These are phyloP conservation scores for Nasonia giraulti DNA, from an alignment of 1,140 invertebrate species.

Conservation along the genomic window DNA sequence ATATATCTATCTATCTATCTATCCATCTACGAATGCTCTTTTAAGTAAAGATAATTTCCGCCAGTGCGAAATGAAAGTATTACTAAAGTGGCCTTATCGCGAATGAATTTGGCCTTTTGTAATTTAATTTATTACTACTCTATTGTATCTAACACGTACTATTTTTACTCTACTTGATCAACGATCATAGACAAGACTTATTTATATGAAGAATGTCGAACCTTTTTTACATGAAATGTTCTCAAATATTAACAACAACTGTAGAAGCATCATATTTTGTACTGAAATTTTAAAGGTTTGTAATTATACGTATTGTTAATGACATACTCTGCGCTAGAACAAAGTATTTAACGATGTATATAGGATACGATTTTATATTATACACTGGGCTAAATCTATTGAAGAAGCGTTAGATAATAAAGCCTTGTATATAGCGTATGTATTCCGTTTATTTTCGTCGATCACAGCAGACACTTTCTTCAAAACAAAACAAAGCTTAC, in stretches of 20 bases:
- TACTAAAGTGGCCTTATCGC: slow-evolving; percentile 51
- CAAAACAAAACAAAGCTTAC: background rate
- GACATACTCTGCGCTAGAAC: background rate
- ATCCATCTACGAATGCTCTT: background rate
- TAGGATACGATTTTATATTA: slow-evolving; percentile 29
- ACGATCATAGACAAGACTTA: slow-evolving; percentile 39
- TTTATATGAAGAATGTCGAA: slow-evolving; percentile 25
- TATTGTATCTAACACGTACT: slow-evolving; percentile 14
- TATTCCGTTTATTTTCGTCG: background rate
- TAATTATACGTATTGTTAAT: background rate
- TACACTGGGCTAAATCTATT: slow-evolving; percentile 17
- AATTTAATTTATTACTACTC: slow-evolving; percentile 47
- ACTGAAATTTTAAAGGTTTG: slow-evolving; percentile 1
- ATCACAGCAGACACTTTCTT: background rate
- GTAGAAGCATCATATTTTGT: slow-evolving; percentile 26
- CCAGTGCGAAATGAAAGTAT: slow-evolving; percentile 59
- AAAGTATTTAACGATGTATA: slow-evolving; percentile 49
- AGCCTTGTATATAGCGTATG: slow-evolving; percentile 31
- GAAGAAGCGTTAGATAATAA: slow-evolving; percentile 35
- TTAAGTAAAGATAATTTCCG: slow-evolving; percentile 1
- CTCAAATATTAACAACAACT: background rate
- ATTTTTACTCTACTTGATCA: slow-evolving; percentile 20
- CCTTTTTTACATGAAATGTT: slow-evolving; percentile 3
- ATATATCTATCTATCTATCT: background rate
- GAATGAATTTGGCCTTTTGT: slow-evolving; percentile 44